These are phyloP conservation scores for Pteronura brasiliensis DNA, from an alignment of 2,113 vertebrate genomes.

Conservation along the genomic window DNA sequence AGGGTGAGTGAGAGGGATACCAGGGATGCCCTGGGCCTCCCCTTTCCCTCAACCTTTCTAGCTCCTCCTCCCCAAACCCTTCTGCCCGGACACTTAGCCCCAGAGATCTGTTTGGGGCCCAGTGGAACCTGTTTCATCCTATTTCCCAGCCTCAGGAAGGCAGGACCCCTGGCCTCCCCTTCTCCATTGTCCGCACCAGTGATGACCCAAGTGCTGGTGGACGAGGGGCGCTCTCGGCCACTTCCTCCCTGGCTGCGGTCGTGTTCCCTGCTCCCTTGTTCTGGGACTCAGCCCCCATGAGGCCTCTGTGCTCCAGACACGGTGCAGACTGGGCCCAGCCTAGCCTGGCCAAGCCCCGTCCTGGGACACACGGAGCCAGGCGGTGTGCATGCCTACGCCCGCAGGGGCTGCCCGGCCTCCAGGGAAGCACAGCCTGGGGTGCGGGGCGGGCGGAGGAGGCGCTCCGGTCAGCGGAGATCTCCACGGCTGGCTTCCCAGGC, in stretches of 20 bases:
- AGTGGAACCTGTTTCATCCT: not conserved
- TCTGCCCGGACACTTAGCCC: not conserved
- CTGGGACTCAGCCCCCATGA: not conserved
- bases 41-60: not conserved
- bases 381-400: accelerated
- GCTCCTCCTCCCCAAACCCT: not conserved
- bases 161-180: not conserved
- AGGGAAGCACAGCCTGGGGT: not conserved
- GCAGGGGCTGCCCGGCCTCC: not conserved
- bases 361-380: not conserved
- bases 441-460: not conserved
- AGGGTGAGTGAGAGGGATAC: not conserved
- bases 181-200: not conserved
- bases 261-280: not conserved
- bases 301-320: not conserved
- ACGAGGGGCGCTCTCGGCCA: too few relatives aligned
- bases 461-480: not conserved
- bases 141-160: not conserved
- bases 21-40: not conserved
- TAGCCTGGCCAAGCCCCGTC: not conserved
- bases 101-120: not conserved
- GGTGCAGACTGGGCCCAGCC: not conserved
- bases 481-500: not conserved
- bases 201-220: not conserved
- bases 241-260: not conserved